Base-by-base conservation (phyloP, 2,113 vertebrate species). In the Mesocricetus auratus region DNA sequence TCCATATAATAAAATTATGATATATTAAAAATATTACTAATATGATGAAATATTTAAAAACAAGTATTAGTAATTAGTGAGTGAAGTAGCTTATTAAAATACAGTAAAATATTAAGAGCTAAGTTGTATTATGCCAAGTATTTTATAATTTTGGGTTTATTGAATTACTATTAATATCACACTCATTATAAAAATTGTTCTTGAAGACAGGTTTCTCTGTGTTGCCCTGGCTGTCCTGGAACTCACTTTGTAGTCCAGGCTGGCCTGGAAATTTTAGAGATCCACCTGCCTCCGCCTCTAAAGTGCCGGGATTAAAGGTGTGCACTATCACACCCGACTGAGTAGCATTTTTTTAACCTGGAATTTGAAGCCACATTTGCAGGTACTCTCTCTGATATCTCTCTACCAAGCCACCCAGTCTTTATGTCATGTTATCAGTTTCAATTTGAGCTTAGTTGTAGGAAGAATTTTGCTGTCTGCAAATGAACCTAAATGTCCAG, bases 21-120 rank as follows among this genome's bases (percentile, higher is more conserved):
- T 93, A 31, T 71, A 96, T 69, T 91, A 94, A 97, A 95, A 62
- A 74, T 92, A 56, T 91, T 81, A 95, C 33, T 95, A 78, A 68
- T 17, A 56, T 88, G 47, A 74, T 26, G 45, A 81, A 95, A 94
- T 89, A 83, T 78, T 83, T 42, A 93, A 90, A 96, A 64, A n/a
- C 16, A 77, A 85, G 16, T 86, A 7, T 92, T 92, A 83, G 36
- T 94, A 83, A 86, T 97, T 94, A 89, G 66, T 90, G 60, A 97
- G 17, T 56, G 39, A 83, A 62, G 24, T 83, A 39, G n/a, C 77
- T 90, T 93, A 73, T 94, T 95, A 94, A 95, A 93, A 73, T 78
- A 53, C 15, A 94, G 19, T 92, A 73, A 93, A 90, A 68, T 79
- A 39, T 93, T 89, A 95, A 92, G 19, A 22, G 58, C 86, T 94